phyloP scores from a whole-genome alignment of 2,888 invertebrate genomes.

The Calliphora vomitoria region DNA sequence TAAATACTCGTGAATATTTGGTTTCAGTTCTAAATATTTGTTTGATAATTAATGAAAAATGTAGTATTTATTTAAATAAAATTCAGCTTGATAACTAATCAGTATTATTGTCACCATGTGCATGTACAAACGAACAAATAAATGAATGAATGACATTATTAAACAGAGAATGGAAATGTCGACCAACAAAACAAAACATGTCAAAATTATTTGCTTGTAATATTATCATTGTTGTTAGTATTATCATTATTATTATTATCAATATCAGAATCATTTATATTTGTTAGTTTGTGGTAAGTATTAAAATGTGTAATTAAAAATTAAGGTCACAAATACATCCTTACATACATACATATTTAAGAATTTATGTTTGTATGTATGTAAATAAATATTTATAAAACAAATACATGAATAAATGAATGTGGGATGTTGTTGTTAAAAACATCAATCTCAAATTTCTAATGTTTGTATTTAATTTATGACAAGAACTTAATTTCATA shows the following conservation, averaged over 20 bases:
- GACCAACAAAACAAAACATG: constrained; percentile 14
- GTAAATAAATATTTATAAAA: too few relatives aligned
- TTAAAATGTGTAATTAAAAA: constrained; percentile 36
- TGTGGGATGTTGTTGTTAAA: background rate
- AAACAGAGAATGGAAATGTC: background rate
- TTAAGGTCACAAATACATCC: constrained; percentile 26
- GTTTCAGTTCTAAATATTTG: constrained; percentile 21
- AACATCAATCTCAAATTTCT: constrained; percentile 1
- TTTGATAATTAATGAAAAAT: constrained; percentile 12
- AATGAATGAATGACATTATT: constrained; percentile 19
- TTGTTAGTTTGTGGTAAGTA: constrained; percentile 10
- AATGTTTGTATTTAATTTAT: background rate
- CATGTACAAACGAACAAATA: too few relatives aligned
- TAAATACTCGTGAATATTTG: constrained; percentile 4
- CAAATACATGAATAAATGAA: too few relatives aligned
- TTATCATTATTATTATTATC: background rate
- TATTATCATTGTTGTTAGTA: background rate
- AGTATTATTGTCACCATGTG: constrained; percentile 23
- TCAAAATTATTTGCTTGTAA: constrained; percentile 6
- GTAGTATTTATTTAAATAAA: constrained; percentile 15
- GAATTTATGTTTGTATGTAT: background rate
- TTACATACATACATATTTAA: background rate
- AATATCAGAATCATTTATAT: constrained; percentile 2
- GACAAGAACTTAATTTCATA: background rate
- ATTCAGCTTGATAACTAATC: constrained; percentile 7